These are phyloP conservation scores for Tragelaphus strepsiceros DNA, from an alignment of 2,113 vertebrate species.

Conservation along the genomic window DNA sequence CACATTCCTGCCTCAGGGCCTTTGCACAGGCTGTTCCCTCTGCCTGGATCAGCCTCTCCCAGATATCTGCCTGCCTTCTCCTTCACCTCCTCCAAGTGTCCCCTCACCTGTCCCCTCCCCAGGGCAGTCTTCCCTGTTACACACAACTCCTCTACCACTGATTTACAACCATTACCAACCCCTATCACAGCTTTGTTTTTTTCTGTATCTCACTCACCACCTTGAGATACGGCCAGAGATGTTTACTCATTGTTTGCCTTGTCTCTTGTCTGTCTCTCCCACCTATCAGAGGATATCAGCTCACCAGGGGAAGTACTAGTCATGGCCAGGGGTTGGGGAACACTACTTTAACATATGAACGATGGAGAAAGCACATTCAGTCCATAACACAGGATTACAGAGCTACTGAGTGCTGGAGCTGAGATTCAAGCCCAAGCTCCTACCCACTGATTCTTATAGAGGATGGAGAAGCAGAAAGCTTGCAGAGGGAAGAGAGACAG, in stretches of 20 bases:
- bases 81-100: background rate
- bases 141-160: accelerated
- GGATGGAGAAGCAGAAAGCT: background rate
- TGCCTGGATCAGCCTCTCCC: background rate
- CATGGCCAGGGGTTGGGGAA: background rate
- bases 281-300: background rate
- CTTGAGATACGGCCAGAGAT: background rate
- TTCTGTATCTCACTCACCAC: background rate
- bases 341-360: background rate
- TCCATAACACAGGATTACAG: background rate
- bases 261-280: background rate
- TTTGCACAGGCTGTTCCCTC: background rate
- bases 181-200: too few species aligned
- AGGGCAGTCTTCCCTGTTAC: background rate
- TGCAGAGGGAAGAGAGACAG: background rate
- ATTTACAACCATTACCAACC: too few species aligned
- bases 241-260: accelerated
- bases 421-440: background rate
- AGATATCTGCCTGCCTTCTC: background rate
- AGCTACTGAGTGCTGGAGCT: background rate
- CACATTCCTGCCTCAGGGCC: background rate
- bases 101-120: too few species aligned
- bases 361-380: background rate
- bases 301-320: background rate
- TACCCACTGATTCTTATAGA: background rate